phyloP scores from a whole-genome alignment of 2,888 invertebrate species.

The Troides aeacus region DNA sequence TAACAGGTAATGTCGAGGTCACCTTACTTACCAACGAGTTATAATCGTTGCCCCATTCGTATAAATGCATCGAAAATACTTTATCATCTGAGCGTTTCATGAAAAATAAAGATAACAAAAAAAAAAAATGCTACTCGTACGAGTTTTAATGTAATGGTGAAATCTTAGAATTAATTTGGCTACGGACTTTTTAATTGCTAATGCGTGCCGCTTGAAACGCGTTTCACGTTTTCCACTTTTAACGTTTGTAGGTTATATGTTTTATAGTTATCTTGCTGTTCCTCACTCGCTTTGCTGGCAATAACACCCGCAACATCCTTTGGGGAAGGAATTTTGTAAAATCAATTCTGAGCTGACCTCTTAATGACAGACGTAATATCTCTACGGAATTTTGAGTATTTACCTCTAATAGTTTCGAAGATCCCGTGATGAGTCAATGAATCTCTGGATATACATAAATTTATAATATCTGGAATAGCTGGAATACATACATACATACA shows the following conservation, averaged over 20 bases:
- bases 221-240: neutral
- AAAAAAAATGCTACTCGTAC: neutral
- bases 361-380: no score
- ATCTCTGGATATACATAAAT: no score
- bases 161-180: slow-evolving; percentile 1
- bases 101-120: neutral
- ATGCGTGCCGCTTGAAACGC: neutral
- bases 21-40: slow-evolving; percentile 41
- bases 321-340: no score
- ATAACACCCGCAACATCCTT: no score
- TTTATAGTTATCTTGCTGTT: neutral
- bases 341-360: no score
- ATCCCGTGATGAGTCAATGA: no score
- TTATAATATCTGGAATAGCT: no score
- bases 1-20: slow-evolving; percentile 45
- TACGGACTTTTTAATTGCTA: neutral
- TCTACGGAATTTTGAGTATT: no score
- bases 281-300: no score
- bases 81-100: neutral
- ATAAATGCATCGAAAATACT: slow-evolving; percentile 23
- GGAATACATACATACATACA: no score
- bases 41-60: slow-evolving; percentile 25
- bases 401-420: no score
- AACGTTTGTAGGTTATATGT: neutral
- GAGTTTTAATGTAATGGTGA: neutral